Evolutionary conservation across 2,888 invertebrate species (phyloP), one percentile per base, ranked within the genome.

Genomic region (Clepsis dumicolana): DNA sequence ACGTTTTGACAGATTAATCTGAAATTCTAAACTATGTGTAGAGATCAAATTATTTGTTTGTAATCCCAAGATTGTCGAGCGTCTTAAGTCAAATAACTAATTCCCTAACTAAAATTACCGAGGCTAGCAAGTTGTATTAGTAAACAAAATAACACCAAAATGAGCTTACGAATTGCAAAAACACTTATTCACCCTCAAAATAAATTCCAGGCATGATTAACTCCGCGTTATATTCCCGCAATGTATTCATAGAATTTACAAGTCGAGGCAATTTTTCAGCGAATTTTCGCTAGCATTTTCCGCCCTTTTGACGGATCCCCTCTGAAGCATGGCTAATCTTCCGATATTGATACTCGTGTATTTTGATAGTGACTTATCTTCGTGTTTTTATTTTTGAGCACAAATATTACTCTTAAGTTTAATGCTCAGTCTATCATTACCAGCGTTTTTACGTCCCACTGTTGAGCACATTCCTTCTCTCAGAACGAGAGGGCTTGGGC

Each of bases 241-340:
- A 70, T 70, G 62, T 70, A 70, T 70, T 70, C 70, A 70, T 70
- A 57, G 65, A 65, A 62, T 66, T 70, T 57, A 57, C 32, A 52
- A 70, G 65, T 62, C 50, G 53, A 35, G 62, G 52, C 65, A 66
- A 41, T 25, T 57, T 62, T 65, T 66, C 62, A 70, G 54, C 65
- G 56, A 70, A 65, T 63, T 60, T 57, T 70, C 62, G 44, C 61
- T 25, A 27, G 44, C 32, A 54, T 64, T 70, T 72, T 69, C 64
- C 67, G 44, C 56, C 56, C 68, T 61, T 72, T 69, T 65, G 69
- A 65, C 59, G 65, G 53, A 66, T 57, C 57, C 50, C 35, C 59
- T 59, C 52, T 44, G 56, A 52, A 68, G 70, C 71, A 71, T 60
- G 41, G 70, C 71, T 71, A 71, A 71, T 71, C 71, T 70, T 61